phyloP scores from a whole-genome alignment of 2,113 vertebrate species.

The Phyllostomus hastatus region DNA sequence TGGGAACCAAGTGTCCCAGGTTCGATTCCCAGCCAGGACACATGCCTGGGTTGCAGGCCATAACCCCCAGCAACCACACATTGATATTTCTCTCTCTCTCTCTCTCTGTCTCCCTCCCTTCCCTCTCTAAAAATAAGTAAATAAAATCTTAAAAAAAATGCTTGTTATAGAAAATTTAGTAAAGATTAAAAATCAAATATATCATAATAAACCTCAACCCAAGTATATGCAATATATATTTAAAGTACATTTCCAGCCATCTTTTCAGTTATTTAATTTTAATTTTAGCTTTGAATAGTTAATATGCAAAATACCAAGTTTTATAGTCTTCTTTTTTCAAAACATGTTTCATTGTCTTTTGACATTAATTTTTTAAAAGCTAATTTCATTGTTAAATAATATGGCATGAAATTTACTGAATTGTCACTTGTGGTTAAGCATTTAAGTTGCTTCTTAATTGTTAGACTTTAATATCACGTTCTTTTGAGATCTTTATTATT shows the following conservation, averaged over 20 bases:
- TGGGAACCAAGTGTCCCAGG: no score
- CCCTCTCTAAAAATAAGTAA: no score
- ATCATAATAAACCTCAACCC: not conserved
- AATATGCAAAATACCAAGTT: not conserved
- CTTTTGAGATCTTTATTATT: not conserved
- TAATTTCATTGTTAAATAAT: not conserved
- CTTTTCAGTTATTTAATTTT: not conserved
- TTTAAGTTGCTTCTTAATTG: not conserved
- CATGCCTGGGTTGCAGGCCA: no score
- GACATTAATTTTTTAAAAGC: not conserved
- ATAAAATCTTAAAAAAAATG: no score
- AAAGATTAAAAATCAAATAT: not conserved
- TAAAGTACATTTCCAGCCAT: not conserved
- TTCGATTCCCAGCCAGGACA: no score
- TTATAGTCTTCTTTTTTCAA: not conserved
- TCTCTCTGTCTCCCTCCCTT: no score
- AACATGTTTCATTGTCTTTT: not conserved
- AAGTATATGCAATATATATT: not conserved
- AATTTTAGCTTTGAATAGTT: not conserved
- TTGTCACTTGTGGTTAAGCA: not conserved
- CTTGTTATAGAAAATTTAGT: not conserved
- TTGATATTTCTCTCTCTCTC: no score
- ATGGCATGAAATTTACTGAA: not conserved
- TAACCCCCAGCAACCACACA: no score
- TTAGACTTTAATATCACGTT: not conserved